phyloP scores from a whole-genome alignment of 2,797 vertebrate species.

The Sarcoramphus papa region DNA sequence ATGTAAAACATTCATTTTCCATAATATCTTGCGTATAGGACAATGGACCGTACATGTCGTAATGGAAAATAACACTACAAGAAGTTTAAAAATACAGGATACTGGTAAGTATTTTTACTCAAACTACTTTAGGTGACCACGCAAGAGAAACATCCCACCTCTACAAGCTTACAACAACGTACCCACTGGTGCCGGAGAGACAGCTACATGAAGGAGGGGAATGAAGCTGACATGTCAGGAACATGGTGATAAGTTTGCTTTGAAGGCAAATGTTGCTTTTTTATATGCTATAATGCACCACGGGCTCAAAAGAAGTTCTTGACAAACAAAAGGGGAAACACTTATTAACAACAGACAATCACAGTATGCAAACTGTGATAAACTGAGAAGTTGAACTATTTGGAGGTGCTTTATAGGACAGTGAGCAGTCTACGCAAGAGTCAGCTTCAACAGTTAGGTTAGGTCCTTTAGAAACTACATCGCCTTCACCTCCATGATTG shows the following conservation, averaged over 20 bases:
- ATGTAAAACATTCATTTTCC: neutral
- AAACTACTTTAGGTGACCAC: neutral
- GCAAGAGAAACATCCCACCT: neutral
- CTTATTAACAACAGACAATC: neutral
- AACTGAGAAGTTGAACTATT: neutral
- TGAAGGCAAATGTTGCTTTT: neutral
- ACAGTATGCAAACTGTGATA: neutral
- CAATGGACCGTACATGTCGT: neutral
- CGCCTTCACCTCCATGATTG: neutral
- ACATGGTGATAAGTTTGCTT: neutral
- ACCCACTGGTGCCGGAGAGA: neutral
- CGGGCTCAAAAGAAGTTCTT: neutral
- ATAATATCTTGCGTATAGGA: neutral
- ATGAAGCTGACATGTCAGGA: neutral
- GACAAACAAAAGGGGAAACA: neutral
- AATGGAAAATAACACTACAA: neutral
- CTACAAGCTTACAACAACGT: neutral
- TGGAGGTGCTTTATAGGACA: neutral
- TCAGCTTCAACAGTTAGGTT: neutral
- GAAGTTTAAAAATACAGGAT: neutral
- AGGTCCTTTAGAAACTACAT: neutral
- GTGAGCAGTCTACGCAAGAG: neutral
- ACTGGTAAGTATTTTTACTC: neutral
- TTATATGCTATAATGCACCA: neutral
- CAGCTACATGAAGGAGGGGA: neutral